These are phyloP conservation scores for Carlito syrichta DNA, from an alignment of 2,113 vertebrate genomes.

Conservation along the genomic window DNA sequence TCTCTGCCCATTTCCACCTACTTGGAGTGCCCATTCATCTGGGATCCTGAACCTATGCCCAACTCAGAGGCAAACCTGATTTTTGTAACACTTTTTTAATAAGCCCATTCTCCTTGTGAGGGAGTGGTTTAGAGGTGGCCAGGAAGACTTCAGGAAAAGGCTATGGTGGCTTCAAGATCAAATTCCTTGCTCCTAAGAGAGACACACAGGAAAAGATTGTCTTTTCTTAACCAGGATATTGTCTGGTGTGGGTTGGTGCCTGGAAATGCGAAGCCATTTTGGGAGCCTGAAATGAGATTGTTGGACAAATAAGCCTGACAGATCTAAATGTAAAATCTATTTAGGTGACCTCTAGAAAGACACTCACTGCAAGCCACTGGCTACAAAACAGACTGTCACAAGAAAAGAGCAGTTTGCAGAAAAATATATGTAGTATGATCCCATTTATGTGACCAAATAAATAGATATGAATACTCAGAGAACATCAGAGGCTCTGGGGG, in stretches of 20 bases:
- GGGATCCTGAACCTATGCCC: not conserved
- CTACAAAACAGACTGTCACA: not conserved
- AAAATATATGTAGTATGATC: not conserved
- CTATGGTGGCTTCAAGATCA: not conserved
- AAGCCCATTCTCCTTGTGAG: not conserved
- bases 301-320: not conserved
- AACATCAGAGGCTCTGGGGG: not conserved
- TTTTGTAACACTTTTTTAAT: not conserved
- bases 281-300: not conserved
- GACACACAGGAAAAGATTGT: not conserved
- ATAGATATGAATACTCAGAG: not conserved
- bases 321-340: not conserved
- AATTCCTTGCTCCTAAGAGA: not conserved
- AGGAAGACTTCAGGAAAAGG: not conserved
- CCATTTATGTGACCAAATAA: not conserved
- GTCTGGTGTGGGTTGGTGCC: not conserved
- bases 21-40: not conserved
- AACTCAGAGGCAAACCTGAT: not conserved
- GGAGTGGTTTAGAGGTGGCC: not conserved
- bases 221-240: not conserved
- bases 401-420: not conserved
- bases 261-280: not conserved
- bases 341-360: not conserved
- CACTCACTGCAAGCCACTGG: not conserved
- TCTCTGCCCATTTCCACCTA: not conserved